Percentiles rank a stretch among this genome's conserved stretches.
phyloP scores from a whole-genome alignment of 2,888 invertebrate species.

The Heliconius hortense region DNA sequence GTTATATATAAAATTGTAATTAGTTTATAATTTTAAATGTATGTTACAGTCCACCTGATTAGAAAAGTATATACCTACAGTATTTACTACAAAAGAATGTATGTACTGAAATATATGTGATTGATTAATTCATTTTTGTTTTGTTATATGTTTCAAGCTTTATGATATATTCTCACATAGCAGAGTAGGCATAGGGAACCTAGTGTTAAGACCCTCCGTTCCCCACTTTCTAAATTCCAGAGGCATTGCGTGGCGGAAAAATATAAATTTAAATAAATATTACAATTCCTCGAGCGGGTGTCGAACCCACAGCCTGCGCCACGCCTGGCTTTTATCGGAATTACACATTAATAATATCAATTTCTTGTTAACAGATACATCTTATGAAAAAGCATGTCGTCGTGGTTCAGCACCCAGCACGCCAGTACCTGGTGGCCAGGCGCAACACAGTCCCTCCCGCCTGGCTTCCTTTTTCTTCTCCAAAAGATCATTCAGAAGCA shows the following conservation, averaged over 20 bases:
- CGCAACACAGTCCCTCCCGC: slow-evolving; percentile 89
- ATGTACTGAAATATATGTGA: neutral
- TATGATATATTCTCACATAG: no score
- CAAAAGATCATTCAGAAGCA: slow-evolving; percentile 90
- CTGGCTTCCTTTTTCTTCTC: slow-evolving; percentile 91
- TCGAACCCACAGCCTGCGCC: no score
- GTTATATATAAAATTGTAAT: neutral
- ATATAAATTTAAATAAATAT: no score
- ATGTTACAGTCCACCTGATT: neutral
- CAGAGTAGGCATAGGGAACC: no score
- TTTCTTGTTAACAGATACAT: slow-evolving; percentile 86
- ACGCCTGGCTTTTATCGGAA: neutral
- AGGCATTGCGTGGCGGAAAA: no score
- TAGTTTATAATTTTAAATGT: neutral
- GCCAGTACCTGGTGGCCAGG: slow-evolving; percentile 86
- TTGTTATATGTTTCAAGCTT: neutral
- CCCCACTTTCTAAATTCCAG: no score
- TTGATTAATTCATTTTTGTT: neutral
- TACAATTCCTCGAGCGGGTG: no score
- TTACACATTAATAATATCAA: slow-evolving; percentile 1
- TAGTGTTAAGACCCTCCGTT: no score
- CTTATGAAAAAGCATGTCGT: slow-evolving; percentile 94
- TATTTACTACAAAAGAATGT: no score
- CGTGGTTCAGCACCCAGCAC: slow-evolving; percentile 92
- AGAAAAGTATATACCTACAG: neutral